These are phyloP conservation scores for Cariama cristata DNA, from an alignment of 2,113 vertebrate genomes.

Conservation along the genomic window DNA sequence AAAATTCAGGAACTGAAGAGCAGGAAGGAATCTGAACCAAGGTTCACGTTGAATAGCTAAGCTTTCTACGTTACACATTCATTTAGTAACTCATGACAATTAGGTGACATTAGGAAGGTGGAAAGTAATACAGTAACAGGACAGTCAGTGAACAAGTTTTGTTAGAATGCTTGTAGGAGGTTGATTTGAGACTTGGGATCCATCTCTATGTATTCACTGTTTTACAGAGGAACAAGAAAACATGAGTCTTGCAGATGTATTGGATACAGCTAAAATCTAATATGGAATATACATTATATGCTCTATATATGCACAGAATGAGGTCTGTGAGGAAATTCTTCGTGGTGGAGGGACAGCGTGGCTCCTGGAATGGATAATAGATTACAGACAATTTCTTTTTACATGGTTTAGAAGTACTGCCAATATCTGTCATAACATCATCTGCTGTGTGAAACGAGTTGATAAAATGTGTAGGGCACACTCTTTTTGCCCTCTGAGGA, in stretches of 20 bases:
- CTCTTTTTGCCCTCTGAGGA: background rate
- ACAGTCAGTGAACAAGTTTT: slow-evolving; percentile 51
- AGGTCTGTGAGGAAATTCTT: slow-evolving; percentile 24
- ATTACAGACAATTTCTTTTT: background rate
- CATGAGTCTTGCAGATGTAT: background rate
- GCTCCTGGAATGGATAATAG: background rate
- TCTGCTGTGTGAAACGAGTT: background rate
- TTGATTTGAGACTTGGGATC: background rate
- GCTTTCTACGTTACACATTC: slow-evolving; percentile 28
- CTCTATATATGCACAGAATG: background rate
- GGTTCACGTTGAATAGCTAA: background rate
- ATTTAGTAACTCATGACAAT: slow-evolving; percentile 49
- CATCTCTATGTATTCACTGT: background rate
- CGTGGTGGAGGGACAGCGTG: background rate
- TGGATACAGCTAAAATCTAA: slow-evolving; percentile 53
- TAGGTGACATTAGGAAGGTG: slow-evolving; percentile 42
- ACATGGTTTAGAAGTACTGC: background rate
- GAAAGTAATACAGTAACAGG: slow-evolving; percentile 33
- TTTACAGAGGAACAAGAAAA: background rate
- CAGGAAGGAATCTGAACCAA: slow-evolving; percentile 15
- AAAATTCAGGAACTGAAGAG: slow-evolving; percentile 25
- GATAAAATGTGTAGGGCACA: background rate
- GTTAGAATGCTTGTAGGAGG: slow-evolving; percentile 18
- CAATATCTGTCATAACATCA: background rate
- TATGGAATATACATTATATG: slow-evolving; percentile 28